Percentiles rank a stretch among this genome's conserved stretches.
phyloP scores from a whole-genome alignment of 2,797 vertebrate genomes.

The Salmo trutta region DNA sequence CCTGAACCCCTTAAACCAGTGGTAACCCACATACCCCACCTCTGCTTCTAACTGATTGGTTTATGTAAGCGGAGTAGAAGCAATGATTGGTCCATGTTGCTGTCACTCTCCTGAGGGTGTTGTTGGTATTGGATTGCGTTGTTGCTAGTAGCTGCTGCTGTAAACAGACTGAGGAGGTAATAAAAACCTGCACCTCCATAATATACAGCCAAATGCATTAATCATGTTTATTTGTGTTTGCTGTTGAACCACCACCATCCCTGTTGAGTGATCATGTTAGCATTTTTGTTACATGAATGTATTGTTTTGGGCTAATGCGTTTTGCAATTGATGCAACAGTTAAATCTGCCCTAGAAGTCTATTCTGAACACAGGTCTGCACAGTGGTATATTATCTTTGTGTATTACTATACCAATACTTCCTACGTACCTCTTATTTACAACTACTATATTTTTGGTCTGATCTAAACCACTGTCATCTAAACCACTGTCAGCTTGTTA shows the following conservation, averaged over 20 bases:
- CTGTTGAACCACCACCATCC: constrained; percentile 5
- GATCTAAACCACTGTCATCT: constrained; percentile 1
- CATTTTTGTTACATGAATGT: neutral
- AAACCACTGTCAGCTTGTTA: constrained; percentile 20
- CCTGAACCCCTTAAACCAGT: constrained; percentile 67
- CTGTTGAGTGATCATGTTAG: constrained; percentile 1
- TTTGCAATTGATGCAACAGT: neutral
- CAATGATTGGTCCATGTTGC: constrained; percentile 51
- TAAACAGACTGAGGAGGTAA: constrained; percentile 58
- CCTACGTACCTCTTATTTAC: neutral
- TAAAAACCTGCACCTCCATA: constrained; percentile 50
- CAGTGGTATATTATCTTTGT: neutral
- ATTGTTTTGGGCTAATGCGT: neutral
- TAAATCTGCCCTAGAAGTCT: neutral
- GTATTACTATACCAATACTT: neutral
- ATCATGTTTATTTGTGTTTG: constrained; percentile 13
- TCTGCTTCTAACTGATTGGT: constrained; percentile 53
- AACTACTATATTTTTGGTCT: neutral
- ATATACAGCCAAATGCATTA: constrained; percentile 27
- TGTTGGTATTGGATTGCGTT: constrained; percentile 63
- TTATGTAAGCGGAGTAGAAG: constrained; percentile 37
- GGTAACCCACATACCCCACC: constrained; percentile 56
- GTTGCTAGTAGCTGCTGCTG: constrained; percentile 69
- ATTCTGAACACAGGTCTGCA: neutral
- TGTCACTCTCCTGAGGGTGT: constrained; percentile 54